Base-by-base conservation (phyloP, 2,888 invertebrate genomes). In the Tachina grossa region DNA sequence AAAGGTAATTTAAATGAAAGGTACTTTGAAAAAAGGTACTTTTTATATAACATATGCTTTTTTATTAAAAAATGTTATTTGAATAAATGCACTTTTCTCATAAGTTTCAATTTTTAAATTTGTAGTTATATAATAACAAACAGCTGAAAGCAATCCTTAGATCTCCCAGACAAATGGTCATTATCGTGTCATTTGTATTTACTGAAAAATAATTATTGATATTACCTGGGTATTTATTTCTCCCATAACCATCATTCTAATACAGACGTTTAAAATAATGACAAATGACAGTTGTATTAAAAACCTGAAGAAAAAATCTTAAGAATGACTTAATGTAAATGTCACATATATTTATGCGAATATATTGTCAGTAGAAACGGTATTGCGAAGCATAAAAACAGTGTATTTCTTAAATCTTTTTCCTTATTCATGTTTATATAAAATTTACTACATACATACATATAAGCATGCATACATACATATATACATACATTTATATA, bases 201-300 rank as follows among this genome's bases (percentile, higher is more conserved):
- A 3, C 9, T 57, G 19, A 13, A 53, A 22, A 31, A 31, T 31
- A 31, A 31, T 31, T 31, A 31, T 61, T 39, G 9, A 9, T 51
- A 51, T 9, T 51, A 22, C 16, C 66, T 57, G 2, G 19, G 39
- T 57, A 66, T 76, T 76, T 76, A 49, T 47, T 47, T 55, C 9
- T 16, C 10, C 55, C 39, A 9, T 47, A 57, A 16, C 55, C 65
- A 47, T 47, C 53, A 39, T 39, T 45, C 55, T 76, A 76, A 76
- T 66, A 16, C 47, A 76, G 76, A 66, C 47, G 41, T 76, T 31
- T 14, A 69, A 69, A 69, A 69, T 61, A 53, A 69, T 69, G 16
- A 9, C 53, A 61, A 78, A 61, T 69, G 59, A 78, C 78, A 59
- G 61, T 78, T 53, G 45, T 66, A 61, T 57, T 14, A 66, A 66